These are phyloP conservation scores for Drosophila sordidula DNA, from an alignment of 2,888 invertebrate genomes.

Conservation along the genomic window DNA sequence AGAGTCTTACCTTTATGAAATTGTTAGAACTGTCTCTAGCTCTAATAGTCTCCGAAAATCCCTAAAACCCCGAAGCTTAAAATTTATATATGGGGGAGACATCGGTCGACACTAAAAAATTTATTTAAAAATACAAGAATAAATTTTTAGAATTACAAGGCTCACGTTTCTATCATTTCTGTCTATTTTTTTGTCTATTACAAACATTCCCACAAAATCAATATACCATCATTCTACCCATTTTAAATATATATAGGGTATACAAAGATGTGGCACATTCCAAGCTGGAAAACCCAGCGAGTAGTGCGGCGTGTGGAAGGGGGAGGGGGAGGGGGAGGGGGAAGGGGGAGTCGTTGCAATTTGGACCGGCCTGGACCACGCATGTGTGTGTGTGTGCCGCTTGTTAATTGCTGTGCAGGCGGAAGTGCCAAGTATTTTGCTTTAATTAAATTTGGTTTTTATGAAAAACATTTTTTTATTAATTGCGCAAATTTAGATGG, in stretches of 20 bases:
- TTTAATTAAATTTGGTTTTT: conserved; percentile 69
- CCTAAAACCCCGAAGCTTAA: too few species aligned
- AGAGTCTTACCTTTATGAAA: too few species aligned
- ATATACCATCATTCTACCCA: too few species aligned
- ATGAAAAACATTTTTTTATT: conserved; percentile 39
- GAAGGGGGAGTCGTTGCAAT: conserved; percentile 4
- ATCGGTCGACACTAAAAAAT: too few species aligned
- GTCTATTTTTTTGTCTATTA: too few species aligned
- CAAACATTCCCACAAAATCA: too few species aligned
- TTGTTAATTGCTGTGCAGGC: conserved; percentile 61
- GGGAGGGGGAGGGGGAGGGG: not conserved
- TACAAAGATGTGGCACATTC: conserved; percentile 50
- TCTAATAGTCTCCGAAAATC: too few species aligned
- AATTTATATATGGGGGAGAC: too few species aligned
- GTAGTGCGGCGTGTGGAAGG: not conserved
- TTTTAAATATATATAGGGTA: conserved; percentile 12
- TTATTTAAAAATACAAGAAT: too few species aligned
- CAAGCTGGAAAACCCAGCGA: conserved; percentile 7
- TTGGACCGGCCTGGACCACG: conserved; percentile 34
- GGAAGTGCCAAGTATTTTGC: conserved; percentile 61
- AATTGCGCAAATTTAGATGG: conserved; percentile 36
- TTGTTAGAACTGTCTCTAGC: too few species aligned
- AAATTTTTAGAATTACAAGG: too few species aligned
- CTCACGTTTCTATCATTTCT: too few species aligned
- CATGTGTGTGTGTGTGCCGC: conserved; percentile 38